Percentiles rank a stretch among this genome's conserved stretches.
phyloP scores from a whole-genome alignment of 1,140 invertebrate genomes.

The Macrosteles quadrilineatus region DNA sequence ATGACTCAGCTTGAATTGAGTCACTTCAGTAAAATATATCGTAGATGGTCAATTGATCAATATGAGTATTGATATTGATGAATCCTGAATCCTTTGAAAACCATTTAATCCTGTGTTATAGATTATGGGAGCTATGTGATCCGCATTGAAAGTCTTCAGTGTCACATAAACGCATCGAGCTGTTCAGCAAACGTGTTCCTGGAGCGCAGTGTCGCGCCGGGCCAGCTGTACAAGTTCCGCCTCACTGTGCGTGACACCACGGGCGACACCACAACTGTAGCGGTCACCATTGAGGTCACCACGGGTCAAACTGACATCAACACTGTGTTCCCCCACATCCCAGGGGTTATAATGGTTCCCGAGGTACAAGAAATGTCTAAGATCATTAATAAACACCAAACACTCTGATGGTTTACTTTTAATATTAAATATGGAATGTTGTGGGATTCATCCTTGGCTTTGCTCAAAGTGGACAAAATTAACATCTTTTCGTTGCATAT shows the following conservation, averaged over 20 bases:
- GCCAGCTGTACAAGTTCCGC: constrained; percentile 77
- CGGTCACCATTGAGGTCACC: constrained; percentile 79
- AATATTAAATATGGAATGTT: too few species aligned
- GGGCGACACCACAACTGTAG: constrained; percentile 71
- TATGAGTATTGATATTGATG: too few species aligned
- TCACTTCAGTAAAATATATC: too few species aligned
- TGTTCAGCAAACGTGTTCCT: constrained; percentile 83
- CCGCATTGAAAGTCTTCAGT: constrained; percentile 74
- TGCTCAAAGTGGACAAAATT: too few species aligned
- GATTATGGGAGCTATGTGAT: constrained; percentile 57
- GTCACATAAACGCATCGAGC: constrained; percentile 77
- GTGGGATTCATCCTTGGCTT: too few species aligned
- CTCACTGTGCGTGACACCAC: constrained; percentile 75
- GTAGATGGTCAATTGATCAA: too few species aligned
- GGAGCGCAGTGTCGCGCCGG: constrained; percentile 68
- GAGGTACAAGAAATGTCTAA: constrained; percentile 65
- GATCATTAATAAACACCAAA: too few species aligned
- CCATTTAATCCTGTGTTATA: too few species aligned
- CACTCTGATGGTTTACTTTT: too few species aligned
- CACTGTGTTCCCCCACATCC: constrained; percentile 81
- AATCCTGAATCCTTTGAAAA: too few species aligned
- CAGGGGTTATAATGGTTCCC: constrained; percentile 74
- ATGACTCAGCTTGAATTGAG: too few species aligned
- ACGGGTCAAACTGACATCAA: constrained; percentile 75
- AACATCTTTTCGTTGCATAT: too few species aligned